These are phyloP conservation scores for Eonycteris spelaea DNA, from an alignment of 2,113 vertebrate species.

Conservation along the genomic window DNA sequence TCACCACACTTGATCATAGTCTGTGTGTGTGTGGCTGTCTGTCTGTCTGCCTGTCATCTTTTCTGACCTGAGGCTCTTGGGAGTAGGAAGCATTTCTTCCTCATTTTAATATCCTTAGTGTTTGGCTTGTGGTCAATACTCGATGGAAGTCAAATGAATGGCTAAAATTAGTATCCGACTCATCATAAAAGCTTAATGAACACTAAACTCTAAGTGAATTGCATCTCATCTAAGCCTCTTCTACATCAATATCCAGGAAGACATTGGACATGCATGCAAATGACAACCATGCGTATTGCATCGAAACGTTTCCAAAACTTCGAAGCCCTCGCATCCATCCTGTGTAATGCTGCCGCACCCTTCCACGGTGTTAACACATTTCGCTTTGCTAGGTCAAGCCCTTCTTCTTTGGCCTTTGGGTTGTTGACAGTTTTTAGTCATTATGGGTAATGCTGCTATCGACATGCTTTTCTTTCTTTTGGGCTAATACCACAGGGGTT, in stretches of 20 bases:
- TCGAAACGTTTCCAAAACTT: background rate
- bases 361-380: background rate
- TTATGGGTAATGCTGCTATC: background rate
- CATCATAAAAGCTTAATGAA: constrained; percentile 57
- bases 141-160: constrained; percentile 23
- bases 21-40: background rate
- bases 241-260: constrained; percentile 55
- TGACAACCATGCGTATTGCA: constrained; percentile 14
- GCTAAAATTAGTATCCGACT: constrained; percentile 20
- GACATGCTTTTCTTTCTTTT: constrained; percentile 14
- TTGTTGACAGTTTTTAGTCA: background rate
- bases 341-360: fast-evolving
- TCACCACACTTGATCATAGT: background rate
- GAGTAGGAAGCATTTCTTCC: background rate
- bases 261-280: background rate
- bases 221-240: background rate
- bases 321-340: background rate
- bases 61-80: background rate
- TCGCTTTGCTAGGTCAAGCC: background rate
- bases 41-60: background rate
- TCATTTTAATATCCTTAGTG: background rate
- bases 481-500: background rate
- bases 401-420: background rate
- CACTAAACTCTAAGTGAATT: constrained; percentile 21
- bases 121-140: background rate